Evolutionary conservation across 1,140 invertebrate species (phyloP).

Genomic region (Zophobas atratus): DNA sequence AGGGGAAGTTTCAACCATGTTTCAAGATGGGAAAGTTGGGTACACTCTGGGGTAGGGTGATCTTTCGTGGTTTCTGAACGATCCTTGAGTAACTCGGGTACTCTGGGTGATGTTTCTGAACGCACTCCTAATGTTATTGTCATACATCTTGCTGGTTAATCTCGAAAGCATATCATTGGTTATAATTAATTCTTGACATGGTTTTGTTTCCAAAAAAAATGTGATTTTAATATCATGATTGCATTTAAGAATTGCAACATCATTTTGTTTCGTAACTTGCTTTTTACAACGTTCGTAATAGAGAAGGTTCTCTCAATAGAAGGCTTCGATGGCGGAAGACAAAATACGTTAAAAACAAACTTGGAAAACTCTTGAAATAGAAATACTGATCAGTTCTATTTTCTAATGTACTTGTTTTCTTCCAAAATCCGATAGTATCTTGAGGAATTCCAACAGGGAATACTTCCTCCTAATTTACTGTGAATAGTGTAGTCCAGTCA

Average conservation of each 20-base stretch:
- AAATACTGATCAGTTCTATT: constrained; percentile 43
- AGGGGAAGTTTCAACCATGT: too few species aligned
- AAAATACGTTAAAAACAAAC: constrained; percentile 48
- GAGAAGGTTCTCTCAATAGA: not conserved
- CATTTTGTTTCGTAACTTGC: not conserved
- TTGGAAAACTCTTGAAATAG: constrained; percentile 44
- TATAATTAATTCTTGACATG: too few species aligned
- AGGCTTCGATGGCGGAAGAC: constrained; percentile 45
- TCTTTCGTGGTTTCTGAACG: too few species aligned
- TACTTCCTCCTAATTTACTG: constrained; percentile 43
- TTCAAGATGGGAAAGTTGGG: too few species aligned
- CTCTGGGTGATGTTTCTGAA: too few species aligned
- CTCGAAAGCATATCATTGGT: too few species aligned
- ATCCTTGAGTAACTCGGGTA: too few species aligned
- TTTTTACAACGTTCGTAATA: not conserved
- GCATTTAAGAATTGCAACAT: not conserved
- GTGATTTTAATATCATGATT: not conserved
- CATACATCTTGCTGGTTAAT: too few species aligned
- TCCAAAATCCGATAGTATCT: constrained; percentile 45
- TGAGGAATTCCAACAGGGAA: constrained; percentile 45
- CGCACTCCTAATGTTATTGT: too few species aligned
- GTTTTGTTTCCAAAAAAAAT: not conserved
- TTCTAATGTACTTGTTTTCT: constrained; percentile 47
- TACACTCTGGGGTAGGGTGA: too few species aligned
- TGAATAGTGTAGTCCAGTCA: constrained; percentile 1